Percentiles rank a stretch among this genome's conserved stretches.
Evolutionary conservation across 2,797 vertebrate species (phyloP).

Genomic region (Triplophysa yarkandensis): DNA sequence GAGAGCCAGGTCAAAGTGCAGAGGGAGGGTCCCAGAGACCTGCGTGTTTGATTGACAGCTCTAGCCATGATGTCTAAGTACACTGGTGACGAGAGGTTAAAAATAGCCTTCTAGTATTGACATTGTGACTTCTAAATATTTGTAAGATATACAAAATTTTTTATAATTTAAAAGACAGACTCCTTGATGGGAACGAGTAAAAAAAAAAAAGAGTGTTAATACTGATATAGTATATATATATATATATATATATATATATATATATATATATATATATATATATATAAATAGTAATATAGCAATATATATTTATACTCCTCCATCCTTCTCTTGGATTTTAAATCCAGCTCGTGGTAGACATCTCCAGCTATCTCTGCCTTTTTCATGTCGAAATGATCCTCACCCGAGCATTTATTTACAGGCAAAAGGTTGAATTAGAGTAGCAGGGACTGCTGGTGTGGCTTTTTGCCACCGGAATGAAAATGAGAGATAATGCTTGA

Average conservation of each 20-base stretch:
- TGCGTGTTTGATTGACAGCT: slow-evolving; percentile 50
- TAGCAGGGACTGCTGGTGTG: slow-evolving; percentile 55
- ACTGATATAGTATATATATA: no score
- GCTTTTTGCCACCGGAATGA: slow-evolving; percentile 64
- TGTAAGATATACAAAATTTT: slow-evolving; percentile 61
- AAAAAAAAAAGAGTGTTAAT: no score
- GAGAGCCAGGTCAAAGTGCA: slow-evolving; percentile 22
- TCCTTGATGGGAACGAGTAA: slow-evolving; percentile 6
- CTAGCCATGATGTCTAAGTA: slow-evolving; percentile 34
- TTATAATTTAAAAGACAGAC: slow-evolving; percentile 41
- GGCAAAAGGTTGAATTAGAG: slow-evolving; percentile 60
- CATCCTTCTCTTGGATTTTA: background rate
- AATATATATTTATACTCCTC: no score
- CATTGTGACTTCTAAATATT: slow-evolving; percentile 68
- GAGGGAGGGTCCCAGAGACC: slow-evolving; percentile 17
- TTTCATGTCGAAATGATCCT: slow-evolving; percentile 44
- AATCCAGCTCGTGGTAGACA: slow-evolving; percentile 5
- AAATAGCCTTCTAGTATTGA: slow-evolving; percentile 55
- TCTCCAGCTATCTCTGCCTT: slow-evolving; percentile 24
- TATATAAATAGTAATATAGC: no score
- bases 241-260: no score
- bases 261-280: no score
- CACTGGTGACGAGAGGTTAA: slow-evolving; percentile 35
- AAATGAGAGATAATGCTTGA: slow-evolving; percentile 56
- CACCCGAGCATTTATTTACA: slow-evolving; percentile 55